Base-by-base conservation (phyloP, 64 coral and sea anemone genomes). In the Stichodactyla helianthus region DNA sequence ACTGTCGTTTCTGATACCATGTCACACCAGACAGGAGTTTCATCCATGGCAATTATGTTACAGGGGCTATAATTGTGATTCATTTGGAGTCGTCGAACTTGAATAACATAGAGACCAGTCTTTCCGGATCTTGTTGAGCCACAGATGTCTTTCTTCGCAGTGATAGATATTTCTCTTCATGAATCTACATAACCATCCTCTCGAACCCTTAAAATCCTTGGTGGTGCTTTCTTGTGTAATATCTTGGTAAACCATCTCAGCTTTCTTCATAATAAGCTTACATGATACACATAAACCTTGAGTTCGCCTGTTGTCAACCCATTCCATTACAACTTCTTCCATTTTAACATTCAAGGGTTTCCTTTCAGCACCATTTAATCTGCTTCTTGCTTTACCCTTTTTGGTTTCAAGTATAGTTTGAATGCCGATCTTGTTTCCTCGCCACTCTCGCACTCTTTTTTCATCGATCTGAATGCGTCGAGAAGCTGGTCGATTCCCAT, bases 271-370 rank as follows among this genome's bases (percentile, higher is more conserved):
- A 5, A 62, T 86, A 51, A 85, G 82, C 86, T 88, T 93, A 52
- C 91, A 65, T 5, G 82, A 93, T 83, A 89, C 86, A 70, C 87
- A 12, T 82, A 89, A 59, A 79, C 91, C 51, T 57, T 70, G n/a
- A 67, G 74, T 44, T 1, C 52, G 82, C 50, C 83, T 93, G 71
- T 50, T 89, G 53, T 89, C 87, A 65, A 93, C 86, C 87, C 87
- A 93, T 25, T 89, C 87, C 51, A 89, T 23, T 68, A 93, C 89
- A 77, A 93, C 83, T 68, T 88, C 86, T 89, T 92, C 90, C 10
- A 92, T 7, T 78, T 92, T 20, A 18, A 61, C 51, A 51, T 58
- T 93, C 51, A 89, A 82, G 17, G 81, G 91, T 84, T 92, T 88
- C 77, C 77, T 86, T 6, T 87, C 87, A 89, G 82, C 92, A 5